Percentiles rank a stretch among this genome's conserved stretches.
Evolutionary conservation across 2,888 invertebrate species (phyloP).

Genomic region (Strigamia crassipes): DNA sequence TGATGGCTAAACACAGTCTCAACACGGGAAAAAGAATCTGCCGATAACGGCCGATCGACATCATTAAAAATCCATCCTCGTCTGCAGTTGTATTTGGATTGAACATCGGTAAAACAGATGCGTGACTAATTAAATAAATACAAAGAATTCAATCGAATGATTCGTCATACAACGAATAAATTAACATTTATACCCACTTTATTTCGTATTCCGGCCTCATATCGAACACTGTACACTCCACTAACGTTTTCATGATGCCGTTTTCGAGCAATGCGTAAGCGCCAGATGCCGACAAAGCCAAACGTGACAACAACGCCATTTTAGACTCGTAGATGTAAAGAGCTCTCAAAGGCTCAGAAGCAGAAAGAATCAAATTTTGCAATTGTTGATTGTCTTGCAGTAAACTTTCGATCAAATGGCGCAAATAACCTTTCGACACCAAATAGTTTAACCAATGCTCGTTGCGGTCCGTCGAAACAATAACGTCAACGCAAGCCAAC

Average conservation of each 20-base stretch:
- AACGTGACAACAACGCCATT: slow-evolving; percentile 64
- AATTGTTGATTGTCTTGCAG: slow-evolving; percentile 74
- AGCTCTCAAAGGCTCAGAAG: slow-evolving; percentile 67
- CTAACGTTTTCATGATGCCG: slow-evolving; percentile 56
- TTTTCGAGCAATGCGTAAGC: slow-evolving; percentile 56
- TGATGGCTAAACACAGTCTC: slow-evolving; percentile 76
- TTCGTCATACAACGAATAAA: background rate
- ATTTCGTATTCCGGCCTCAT: slow-evolving; percentile 45
- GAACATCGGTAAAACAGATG: background rate
- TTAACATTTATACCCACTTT: background rate
- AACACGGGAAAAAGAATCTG: slow-evolving; percentile 82
- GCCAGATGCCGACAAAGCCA: slow-evolving; percentile 56
- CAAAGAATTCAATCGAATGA: background rate
- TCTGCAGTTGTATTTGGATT: background rate
- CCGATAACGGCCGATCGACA: slow-evolving; percentile 73
- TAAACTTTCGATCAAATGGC: slow-evolving; percentile 80
- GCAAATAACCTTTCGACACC: slow-evolving; percentile 67
- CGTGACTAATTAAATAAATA: background rate
- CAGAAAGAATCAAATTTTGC: slow-evolving; percentile 66
- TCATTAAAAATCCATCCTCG: slow-evolving; percentile 64
- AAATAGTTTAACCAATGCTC: slow-evolving; percentile 67
- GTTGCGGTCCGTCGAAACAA: slow-evolving; percentile 75
- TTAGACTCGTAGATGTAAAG: slow-evolving; percentile 87
- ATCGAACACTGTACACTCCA: slow-evolving; percentile 57
- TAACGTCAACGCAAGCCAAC: slow-evolving; percentile 76